Base-by-base conservation (phyloP, 2,888 invertebrate genomes). In the Hipparchia semele region DNA sequence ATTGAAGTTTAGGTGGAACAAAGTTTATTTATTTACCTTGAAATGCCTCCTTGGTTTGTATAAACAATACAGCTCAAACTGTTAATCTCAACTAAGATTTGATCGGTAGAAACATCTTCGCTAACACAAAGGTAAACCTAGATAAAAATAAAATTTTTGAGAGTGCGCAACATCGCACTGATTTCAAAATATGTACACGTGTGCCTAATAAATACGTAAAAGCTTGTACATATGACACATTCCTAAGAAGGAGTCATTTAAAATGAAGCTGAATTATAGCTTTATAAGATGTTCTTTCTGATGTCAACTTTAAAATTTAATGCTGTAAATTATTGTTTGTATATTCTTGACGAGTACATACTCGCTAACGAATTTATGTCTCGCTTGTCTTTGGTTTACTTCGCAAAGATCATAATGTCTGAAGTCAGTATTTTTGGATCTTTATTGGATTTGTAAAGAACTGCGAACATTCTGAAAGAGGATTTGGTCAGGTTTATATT, bases 251-350 rank as follows among this genome's bases (percentile, higher is more conserved):
- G 83, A 83, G 82, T 87, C 89, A 88, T 88, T 78, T 86, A 87
- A 87, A 87, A 87, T 84, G 82, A 81, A 80, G 82, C 84, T 90
- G 86, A 92, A 84, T 87, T 90, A 92, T 89, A 76, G 83, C 90
- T 88, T 86, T 90, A 91, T 90, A 91, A 89, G 90, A 90, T 85
- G 89, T 89, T 92, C 92, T 92, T 92, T 92, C 91, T 89, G 88
- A 88, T 89, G 92, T 94, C 94, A 93, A 93, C 92, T 94, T 93
- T 91, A 87, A 91, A 92, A 94, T 92, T 90, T 92, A 94, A 86
- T 82, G 86, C 83, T 77, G 88, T 92, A 88, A 93, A 84, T 91
- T 91, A 91, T 90, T 86, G 87, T 86, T 84, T 84, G 87, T 86
- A 86, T 89, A 89, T 89, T 88, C 84, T 83, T 87, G 91, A 92